phyloP scores from a whole-genome alignment of 2,113 vertebrate species.

The Rhabdomys dilectus region DNA sequence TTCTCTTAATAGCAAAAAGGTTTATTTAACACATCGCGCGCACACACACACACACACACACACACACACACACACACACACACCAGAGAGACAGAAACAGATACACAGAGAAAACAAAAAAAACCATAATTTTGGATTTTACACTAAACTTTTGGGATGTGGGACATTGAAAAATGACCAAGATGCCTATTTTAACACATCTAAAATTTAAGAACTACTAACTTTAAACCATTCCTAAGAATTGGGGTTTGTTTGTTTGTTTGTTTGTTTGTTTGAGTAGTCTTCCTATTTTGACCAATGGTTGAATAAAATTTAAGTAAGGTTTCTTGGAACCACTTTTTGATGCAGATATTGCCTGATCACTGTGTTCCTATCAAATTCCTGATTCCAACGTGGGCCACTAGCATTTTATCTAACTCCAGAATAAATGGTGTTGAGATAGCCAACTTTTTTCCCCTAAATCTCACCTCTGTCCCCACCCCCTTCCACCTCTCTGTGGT shows the following conservation, averaged over 20 bases:
- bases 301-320: neutral
- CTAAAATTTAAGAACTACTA: neutral
- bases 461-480: neutral
- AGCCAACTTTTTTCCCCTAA: neutral
- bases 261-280: neutral
- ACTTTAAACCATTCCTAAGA: neutral
- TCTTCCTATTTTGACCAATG: neutral
- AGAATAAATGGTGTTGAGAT: neutral
- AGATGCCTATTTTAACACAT: neutral
- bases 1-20: neutral
- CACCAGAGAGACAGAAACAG: neutral
- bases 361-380: neutral
- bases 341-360: neutral
- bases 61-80: no score
- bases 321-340: neutral
- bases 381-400: rapidly evolving
- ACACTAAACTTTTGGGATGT: neutral
- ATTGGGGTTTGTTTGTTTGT: neutral
- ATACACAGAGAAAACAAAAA: neutral
- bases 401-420: neutral
- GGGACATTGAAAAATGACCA: neutral
- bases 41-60: no score
- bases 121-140: neutral
- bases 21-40: neutral
- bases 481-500: slow-evolving; percentile 66